A percentile compares a stretch with the other conserved stretches of the same genome.
Conservation (phyloP, 1,140 invertebrate genomes). For the Drosophila orosa region DNA sequence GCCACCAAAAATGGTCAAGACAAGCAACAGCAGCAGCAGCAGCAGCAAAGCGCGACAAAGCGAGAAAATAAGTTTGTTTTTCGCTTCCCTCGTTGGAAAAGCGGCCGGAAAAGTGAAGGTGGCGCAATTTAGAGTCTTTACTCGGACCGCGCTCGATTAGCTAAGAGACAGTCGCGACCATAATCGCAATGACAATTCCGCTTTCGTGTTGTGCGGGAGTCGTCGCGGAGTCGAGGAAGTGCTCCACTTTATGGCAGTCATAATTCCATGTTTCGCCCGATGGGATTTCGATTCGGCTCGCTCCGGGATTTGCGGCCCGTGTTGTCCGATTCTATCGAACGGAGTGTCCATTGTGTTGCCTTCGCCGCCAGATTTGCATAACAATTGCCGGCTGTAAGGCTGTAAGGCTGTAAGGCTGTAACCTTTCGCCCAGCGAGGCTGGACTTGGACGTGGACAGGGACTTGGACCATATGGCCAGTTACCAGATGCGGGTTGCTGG, state of each 20-base stretch:
- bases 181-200: slow-evolving; percentile 76
- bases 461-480: slow-evolving; percentile 30
- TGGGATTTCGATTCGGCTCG: slow-evolving; percentile 42
- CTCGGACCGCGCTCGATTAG: slow-evolving; percentile 39
- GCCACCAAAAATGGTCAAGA: slow-evolving; percentile 31
- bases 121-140: slow-evolving; percentile 51
- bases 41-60: slow-evolving; percentile 4
- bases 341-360: slow-evolving; percentile 60
- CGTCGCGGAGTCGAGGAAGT: slow-evolving; percentile 61
- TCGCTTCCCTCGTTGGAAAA: slow-evolving; percentile 10
- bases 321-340: slow-evolving; percentile 64
- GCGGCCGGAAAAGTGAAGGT: slow-evolving; percentile 66
- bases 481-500: slow-evolving; percentile 32
- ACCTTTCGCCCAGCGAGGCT: slow-evolving; percentile 68
- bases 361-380: slow-evolving; percentile 69
- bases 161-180: slow-evolving; percentile 49
- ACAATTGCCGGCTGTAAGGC: slow-evolving; percentile 58
- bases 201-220: slow-evolving; percentile 52
- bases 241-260: slow-evolving; percentile 67
- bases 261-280: slow-evolving; percentile 64
- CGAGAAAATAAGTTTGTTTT: slow-evolving; percentile 24
- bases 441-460: slow-evolving; percentile 9
- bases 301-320: slow-evolving; percentile 15
- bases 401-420: slow-evolving; percentile 27
- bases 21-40: slow-evolving; percentile 8